phyloP scores from a whole-genome alignment of 2,797 vertebrate genomes.

The Botia almorhae region DNA sequence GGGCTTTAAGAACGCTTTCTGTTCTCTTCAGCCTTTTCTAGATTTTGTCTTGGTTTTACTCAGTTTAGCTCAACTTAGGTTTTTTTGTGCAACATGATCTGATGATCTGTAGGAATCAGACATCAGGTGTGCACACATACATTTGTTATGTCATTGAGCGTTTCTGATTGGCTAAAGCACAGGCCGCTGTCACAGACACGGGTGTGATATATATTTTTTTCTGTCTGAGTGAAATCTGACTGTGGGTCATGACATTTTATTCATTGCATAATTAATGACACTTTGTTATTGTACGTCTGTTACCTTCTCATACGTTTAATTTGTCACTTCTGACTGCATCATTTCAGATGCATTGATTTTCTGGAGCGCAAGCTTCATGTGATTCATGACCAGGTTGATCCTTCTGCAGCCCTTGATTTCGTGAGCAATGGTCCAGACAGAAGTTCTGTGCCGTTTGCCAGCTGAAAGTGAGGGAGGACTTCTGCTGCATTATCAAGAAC shows the following conservation, averaged over 20 bases:
- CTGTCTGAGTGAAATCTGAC: too few species aligned
- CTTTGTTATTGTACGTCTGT: constrained; percentile 5
- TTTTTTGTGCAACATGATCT: background rate
- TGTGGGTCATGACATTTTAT: too few species aligned
- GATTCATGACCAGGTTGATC: constrained; percentile 7
- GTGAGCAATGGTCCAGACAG: background rate
- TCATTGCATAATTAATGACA: too few species aligned
- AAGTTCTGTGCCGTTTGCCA: background rate
- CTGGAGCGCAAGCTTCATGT: background rate
- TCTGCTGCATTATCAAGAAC: background rate
- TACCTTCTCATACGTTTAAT: background rate
- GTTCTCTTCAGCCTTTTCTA: background rate
- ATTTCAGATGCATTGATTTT: constrained; percentile 6
- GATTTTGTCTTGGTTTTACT: background rate
- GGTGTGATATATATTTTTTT: too few species aligned
- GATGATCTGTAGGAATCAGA: background rate
- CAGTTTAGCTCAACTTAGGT: background rate
- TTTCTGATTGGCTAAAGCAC: too few species aligned
- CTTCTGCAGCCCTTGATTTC: background rate
- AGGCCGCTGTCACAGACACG: too few species aligned
- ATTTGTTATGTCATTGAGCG: too few species aligned
- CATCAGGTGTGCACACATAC: too few species aligned
- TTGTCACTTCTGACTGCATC: constrained; percentile 1
- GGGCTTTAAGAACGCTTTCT: background rate
- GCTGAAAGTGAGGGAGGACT: background rate